Conservation (phyloP, 2,113 vertebrate genomes). For the Chaenocephalus aceratus region DNA sequence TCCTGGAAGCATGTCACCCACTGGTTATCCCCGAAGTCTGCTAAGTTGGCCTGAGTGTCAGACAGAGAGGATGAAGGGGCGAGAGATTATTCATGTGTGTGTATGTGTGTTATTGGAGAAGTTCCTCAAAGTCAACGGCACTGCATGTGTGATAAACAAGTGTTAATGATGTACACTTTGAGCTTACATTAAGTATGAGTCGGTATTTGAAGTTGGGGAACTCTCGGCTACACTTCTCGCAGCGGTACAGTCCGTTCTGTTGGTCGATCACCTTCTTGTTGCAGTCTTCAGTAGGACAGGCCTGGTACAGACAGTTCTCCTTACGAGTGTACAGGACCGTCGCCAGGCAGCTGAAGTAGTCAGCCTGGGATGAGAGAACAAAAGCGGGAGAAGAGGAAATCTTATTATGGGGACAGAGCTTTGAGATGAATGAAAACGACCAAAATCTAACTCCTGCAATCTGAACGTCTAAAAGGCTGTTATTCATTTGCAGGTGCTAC, state of each 20-base stretch:
- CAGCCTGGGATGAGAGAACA: conserved; percentile 80
- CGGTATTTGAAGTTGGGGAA: conserved; percentile 93
- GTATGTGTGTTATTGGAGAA: conserved; percentile 2
- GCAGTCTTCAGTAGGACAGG: conserved; percentile 91
- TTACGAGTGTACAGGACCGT: conserved; percentile 89
- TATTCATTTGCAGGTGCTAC: conserved; percentile 28
- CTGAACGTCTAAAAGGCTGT: background rate
- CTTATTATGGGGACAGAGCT: conserved; percentile 21
- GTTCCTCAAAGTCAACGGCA: conserved; percentile 13
- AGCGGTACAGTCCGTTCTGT: conserved; percentile 90
- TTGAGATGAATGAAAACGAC: conserved; percentile 29
- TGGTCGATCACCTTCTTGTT: conserved; percentile 93
- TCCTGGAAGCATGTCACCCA: conserved; percentile 98
- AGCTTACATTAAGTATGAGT: conserved; percentile 90
- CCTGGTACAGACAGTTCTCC: conserved; percentile 93
- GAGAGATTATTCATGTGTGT: conserved; percentile 36
- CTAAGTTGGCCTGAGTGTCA: conserved; percentile 89
- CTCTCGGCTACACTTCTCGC: conserved; percentile 90
- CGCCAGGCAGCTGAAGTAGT: conserved; percentile 91
- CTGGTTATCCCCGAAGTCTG: conserved; percentile 92
- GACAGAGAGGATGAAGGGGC: conserved; percentile 24
- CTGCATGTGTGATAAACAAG: conserved; percentile 1
- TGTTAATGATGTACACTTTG: conserved; percentile 14
- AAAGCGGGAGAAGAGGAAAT: conserved; percentile 19
- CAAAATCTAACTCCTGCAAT: conserved; percentile 40